phyloP scores from a whole-genome alignment of 2,888 invertebrate genomes.

The Aelia acuminata region DNA sequence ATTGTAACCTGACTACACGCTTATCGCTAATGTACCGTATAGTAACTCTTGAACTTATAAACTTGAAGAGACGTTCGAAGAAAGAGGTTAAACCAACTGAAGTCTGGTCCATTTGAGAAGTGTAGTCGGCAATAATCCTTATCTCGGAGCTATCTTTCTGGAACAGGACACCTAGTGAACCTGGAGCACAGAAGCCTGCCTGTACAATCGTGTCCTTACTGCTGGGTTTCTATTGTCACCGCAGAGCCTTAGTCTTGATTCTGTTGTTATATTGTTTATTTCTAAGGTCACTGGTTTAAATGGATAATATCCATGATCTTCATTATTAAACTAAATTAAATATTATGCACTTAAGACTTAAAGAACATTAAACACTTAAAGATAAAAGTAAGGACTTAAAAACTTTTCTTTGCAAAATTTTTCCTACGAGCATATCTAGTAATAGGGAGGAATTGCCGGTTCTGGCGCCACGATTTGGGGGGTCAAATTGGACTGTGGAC shows the following conservation, averaged over 20 bases:
- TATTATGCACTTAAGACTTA: too few species aligned
- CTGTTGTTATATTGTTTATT: not conserved
- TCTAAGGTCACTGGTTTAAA: not conserved
- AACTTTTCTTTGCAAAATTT: too few species aligned
- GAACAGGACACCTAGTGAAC: not conserved
- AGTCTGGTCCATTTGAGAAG: conserved; percentile 10
- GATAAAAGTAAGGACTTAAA: too few species aligned
- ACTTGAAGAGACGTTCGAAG: not conserved
- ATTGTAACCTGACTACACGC: not conserved
- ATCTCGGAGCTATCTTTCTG: conserved; percentile 16
- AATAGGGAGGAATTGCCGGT: too few species aligned
- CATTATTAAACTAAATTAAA: too few species aligned
- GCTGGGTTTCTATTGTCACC: not conserved
- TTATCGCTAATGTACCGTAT: not conserved
- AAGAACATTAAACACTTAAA: too few species aligned
- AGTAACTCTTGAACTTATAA: not conserved
- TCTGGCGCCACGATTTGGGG: too few species aligned
- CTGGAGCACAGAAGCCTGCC: not conserved
- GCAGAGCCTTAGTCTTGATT: not conserved
- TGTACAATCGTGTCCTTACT: not conserved
- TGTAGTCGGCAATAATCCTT: conserved; percentile 26
- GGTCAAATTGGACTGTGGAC: too few species aligned
- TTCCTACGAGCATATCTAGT: too few species aligned
- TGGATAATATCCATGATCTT: not conserved
- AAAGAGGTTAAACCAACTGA: conserved; percentile 7